Evolutionary conservation across 1,140 invertebrate genomes (phyloP), one percentile per base, ranked within the genome.

Genomic region (Trigoniulus corallinus): DNA sequence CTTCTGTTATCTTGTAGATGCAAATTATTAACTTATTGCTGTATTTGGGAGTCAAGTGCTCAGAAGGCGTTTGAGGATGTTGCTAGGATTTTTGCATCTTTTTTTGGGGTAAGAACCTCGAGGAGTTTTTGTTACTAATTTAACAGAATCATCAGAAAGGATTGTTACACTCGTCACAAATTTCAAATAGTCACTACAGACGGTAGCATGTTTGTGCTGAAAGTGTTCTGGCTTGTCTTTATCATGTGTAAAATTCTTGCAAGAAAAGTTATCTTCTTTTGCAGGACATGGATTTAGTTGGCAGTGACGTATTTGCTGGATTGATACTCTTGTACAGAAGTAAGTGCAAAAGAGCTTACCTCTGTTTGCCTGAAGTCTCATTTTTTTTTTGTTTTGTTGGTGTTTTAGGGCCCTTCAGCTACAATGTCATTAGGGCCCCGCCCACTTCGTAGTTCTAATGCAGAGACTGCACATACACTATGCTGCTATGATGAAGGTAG

Each of bases 301-400:
- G 87, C 0, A 87, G 86, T 0, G 89, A 94, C 62, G 74, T 92
- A 18, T 77, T 87, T 42, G 86, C 87, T 15, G 89, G 87, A 3
- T 78, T 86, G 50, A 75, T 93, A 20, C 70, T 94, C 3, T 67
- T 92, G 0, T 66, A 67, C 23, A 54, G 46, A 27, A 39, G 27
- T 10, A 23, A 51, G 20, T 18, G 21, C 67, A 78, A 48, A 78
- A 81, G 64, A 75, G 80, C 62, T 63, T 74, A 41, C 46, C 25
- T 47, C 45, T 37, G 25, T 40, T 15, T 48, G 56, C 23, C 51
- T 48, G 29, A 40, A 53, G n/a, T n/a, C n/a, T n/a, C n/a, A n/a
- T n/a, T n/a, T n/a, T n/a, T n/a, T n/a, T n/a, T n/a, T n/a, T n/a
- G n/a, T n/a, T n/a, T n/a, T n/a, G n/a, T n/a, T n/a, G n/a, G n/a